These are phyloP conservation scores for Trachurus trachurus DNA, from an alignment of 2,797 vertebrate species.

Conservation along the genomic window DNA sequence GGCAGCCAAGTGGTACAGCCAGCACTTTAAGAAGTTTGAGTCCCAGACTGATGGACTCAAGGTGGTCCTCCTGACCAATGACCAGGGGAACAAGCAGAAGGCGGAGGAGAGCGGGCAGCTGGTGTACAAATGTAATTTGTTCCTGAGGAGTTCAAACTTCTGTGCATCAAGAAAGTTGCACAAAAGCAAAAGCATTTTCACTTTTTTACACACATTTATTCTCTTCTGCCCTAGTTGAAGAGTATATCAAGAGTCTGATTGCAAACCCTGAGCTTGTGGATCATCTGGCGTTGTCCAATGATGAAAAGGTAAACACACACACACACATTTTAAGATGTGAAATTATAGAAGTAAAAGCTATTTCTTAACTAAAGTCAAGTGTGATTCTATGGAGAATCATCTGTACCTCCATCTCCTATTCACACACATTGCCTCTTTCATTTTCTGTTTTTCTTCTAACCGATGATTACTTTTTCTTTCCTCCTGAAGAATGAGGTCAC, in stretches of 20 bases:
- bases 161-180: not conserved
- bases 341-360: not conserved
- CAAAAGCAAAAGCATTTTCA: not conserved
- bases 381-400: not conserved
- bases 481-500: conserved; percentile 90
- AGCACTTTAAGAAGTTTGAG: conserved; percentile 87
- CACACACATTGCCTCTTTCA: not conserved
- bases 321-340: not conserved
- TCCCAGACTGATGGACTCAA: conserved; percentile 71
- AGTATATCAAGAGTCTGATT: conserved; percentile 94
- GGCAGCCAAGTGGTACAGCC: conserved; percentile 92
- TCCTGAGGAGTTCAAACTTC: not conserved
- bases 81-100: conserved; percentile 92
- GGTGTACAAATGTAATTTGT: conserved; percentile 91
- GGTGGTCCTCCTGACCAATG: conserved; percentile 95
- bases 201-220: conserved; percentile 24
- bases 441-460: not conserved
- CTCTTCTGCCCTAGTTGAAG: conserved; percentile 87
- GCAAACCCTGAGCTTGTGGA: conserved; percentile 96
- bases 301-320: conserved; percentile 87
- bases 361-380: not conserved
- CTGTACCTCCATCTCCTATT: not conserved
- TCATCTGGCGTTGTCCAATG: conserved; percentile 91
- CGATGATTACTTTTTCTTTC: conserved; percentile 7
- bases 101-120: conserved; percentile 89